Evolutionary conservation across 2,888 invertebrate species (phyloP), one percentile per base, ranked within the genome.

Genomic region (Vanessa cardui): DNA sequence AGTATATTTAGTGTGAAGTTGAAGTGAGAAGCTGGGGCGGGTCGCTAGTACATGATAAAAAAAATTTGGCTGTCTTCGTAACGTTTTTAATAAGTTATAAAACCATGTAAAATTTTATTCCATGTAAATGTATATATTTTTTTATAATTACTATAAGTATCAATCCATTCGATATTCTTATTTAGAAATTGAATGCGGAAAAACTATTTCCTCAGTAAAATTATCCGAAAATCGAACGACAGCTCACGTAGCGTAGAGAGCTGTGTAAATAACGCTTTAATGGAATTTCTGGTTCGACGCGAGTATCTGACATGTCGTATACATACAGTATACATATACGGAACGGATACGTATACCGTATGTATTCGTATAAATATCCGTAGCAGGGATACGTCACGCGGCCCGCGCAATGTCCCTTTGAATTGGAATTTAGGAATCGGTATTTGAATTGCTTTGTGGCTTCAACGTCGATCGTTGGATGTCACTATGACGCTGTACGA

Each of bases 261-360:
- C 80, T 83, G 80, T 81, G 86, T 87, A 89, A 90, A 89, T 90
- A 90, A 83, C 83, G 81, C 73, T 82, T 84, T 87, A 89, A 90
- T 89, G 85, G 90, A 87, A 89, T 86, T 84, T 86, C 86, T 83
- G 82, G 77, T 77, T 80, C 78, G 77, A 78, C 76, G 77, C 78
- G 80, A 80, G 81, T 80, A 81, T 79, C 64, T 58, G 70, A 62
- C 64, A 68, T 66, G 65, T 68, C 45, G 54, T 21, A 50, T 62
- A 65, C 45, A 20, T 46, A 68, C 6, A 6, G 1, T 21, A 21
- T 47, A 46, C 45, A 44, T 47, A 33, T 52, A 50, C 15, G 7
- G 20, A 18, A 49, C 18, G 52, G 18, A 61, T 68, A 63, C 49
- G 54, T 58, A 59, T 47, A 64, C 54, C 15, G 33, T 46, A 58